Base-by-base conservation (phyloP, 92 coral and sea anemone genomes). In the Scolanthus callimorphus region DNA sequence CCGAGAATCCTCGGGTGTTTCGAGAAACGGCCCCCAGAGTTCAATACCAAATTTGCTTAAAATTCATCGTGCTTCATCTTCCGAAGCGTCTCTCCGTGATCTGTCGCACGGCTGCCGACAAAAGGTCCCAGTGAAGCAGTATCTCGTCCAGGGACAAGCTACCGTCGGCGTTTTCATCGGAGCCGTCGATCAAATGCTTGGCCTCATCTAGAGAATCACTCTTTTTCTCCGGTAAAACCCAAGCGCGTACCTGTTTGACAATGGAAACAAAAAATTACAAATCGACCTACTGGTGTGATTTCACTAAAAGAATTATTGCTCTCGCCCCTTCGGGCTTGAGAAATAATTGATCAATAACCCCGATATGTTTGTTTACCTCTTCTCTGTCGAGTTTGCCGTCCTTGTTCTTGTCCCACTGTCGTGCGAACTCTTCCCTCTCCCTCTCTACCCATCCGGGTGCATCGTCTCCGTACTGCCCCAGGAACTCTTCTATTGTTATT, bases 101-200 rank as follows among this genome's bases (percentile, higher is more conserved):
- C 99, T 24, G 99, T 94, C 25, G 94, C 99, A 60, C 70, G 79
- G 48, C 99, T 94, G 3, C 99, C 99, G 0, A 94, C 99, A 59
- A 94, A 94, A 94, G 30, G 63, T 94, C 90, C 70, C 87, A 94
- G 75, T 94, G 99, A 0, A 94, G 67, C 31, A 94, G 25, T 12
- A 94, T 94, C 56, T 94, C 99, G 24, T 94, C 96, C 12, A 88
- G 60, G 15, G 96, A 88, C 24, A 94, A 64, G 11, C 61, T 47
- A 0, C 96, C 96, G 27, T 88, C 91, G 0, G 99, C 99, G 34
- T 94, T 80, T 59, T 94, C 99, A 41, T 94, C 99, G 15, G 96
- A 64, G 17, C 99, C 90, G 70, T 94, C 99, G 48, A 94, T 88
- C 55, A 94, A 77, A 76, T 94, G 99, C 57, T 71, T 79, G 15